These are phyloP conservation scores for Psilanteris sp. DNA, from an alignment of 1,140 invertebrate species.

Conservation along the genomic window DNA sequence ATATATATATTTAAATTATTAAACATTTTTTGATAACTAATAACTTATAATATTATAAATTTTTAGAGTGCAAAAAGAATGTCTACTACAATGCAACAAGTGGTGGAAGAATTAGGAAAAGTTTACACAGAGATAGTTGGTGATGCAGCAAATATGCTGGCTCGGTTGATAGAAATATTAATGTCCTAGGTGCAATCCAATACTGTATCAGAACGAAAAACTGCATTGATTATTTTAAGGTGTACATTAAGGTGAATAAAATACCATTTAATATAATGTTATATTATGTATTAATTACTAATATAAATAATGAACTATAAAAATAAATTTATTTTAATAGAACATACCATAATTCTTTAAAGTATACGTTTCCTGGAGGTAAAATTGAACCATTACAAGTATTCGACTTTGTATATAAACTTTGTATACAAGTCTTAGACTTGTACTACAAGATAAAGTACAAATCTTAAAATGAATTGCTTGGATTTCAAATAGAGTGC, in stretches of 20 bases:
- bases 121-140: slow-evolving; percentile 71
- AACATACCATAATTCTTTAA: slow-evolving; percentile 74
- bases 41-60: too few species aligned
- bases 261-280: too few species aligned
- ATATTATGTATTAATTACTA: too few species aligned
- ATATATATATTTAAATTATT: too few species aligned
- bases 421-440: too few species aligned
- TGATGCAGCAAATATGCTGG: slow-evolving; percentile 72
- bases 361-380: slow-evolving; percentile 74
- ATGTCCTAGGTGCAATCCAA: slow-evolving; percentile 76
- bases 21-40: too few species aligned
- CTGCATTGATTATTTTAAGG: slow-evolving; percentile 67
- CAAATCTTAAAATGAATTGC: slow-evolving; percentile 88
- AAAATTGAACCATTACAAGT: slow-evolving; percentile 82
- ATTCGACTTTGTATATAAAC: too few species aligned
- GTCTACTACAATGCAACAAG: slow-evolving; percentile 65
- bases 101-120: slow-evolving; percentile 64
- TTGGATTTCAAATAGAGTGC: too few species aligned
- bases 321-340: too few species aligned
- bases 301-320: too few species aligned
- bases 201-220: slow-evolving; percentile 66
- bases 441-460: too few species aligned
- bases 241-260: slow-evolving; percentile 71
- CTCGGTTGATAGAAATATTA: slow-evolving; percentile 71
- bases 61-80: too few species aligned